phyloP scores from a whole-genome alignment of 2,113 vertebrate species.

The Pollimyrus isidori region DNA sequence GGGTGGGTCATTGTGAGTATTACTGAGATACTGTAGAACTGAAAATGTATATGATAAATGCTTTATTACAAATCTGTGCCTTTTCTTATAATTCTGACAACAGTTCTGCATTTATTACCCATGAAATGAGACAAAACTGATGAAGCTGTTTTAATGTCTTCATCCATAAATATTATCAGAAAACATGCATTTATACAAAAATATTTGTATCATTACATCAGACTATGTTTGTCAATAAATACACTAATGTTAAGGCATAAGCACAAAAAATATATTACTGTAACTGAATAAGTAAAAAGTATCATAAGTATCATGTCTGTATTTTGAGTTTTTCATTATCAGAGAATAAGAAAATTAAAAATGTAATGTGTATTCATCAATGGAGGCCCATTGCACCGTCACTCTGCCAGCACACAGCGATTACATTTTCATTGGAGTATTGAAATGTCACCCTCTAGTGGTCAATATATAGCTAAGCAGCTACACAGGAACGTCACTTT shows the following conservation, averaged over 20 bases:
- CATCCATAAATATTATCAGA: not conserved
- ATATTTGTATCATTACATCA: not conserved
- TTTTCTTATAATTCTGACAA: not conserved
- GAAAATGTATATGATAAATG: not conserved
- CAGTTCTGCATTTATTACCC: not conserved
- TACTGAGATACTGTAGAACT: not conserved
- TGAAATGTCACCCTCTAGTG: not conserved
- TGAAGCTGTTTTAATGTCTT: not conserved
- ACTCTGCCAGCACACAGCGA: not conserved
- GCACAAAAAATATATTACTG: not conserved
- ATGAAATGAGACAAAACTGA: not conserved
- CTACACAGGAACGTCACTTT: not conserved
- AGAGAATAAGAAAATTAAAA: not conserved
- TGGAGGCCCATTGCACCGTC: not conserved
- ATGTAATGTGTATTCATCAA: not conserved
- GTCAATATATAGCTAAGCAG: not conserved
- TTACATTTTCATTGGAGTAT: not conserved
- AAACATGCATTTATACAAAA: not conserved
- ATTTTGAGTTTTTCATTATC: not conserved
- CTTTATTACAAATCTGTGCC: not conserved
- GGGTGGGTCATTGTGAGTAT: not conserved
- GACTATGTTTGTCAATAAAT: not conserved
- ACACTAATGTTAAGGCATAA: not conserved
- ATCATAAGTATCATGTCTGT: not conserved
- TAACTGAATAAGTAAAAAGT: not conserved